These are phyloP conservation scores for Scomber scombrus DNA, from an alignment of 2,113 vertebrate species.

Conservation along the genomic window DNA sequence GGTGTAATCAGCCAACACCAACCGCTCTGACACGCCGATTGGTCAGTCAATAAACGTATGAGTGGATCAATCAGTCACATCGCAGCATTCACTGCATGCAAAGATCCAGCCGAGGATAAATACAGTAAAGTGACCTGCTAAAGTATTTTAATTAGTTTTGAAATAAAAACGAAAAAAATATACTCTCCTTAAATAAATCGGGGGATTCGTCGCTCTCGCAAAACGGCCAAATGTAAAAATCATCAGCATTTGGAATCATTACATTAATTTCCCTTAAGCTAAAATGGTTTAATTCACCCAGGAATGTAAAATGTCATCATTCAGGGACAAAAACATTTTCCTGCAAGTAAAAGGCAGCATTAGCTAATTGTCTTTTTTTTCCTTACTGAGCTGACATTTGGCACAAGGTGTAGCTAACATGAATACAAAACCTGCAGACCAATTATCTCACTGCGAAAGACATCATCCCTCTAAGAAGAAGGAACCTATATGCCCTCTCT, in stretches of 20 bases:
- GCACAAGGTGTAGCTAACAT: conserved; percentile 12
- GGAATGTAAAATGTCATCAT: conserved; percentile 26
- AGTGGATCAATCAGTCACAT: conserved; percentile 62
- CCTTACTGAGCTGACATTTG: conserved; percentile 36
- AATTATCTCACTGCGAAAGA: conserved; percentile 46
- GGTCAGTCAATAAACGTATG: conserved; percentile 64
- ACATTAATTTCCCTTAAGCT: conserved; percentile 40
- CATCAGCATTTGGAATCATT: conserved; percentile 8
- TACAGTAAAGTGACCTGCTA: conserved; percentile 4
- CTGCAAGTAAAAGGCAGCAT: conserved; percentile 42
- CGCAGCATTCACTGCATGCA: conserved; percentile 15
- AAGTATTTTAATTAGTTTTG: background rate
- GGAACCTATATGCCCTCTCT: background rate
- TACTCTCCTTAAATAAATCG: background rate
- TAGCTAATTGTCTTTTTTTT: conserved; percentile 58
- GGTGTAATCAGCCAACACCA: conserved; percentile 57
- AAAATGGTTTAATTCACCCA: conserved; percentile 17
- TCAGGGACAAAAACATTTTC: conserved; percentile 27
- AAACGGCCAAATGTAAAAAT: background rate
- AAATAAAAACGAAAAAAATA: no score
- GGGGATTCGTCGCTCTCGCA: background rate
- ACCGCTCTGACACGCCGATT: conserved; percentile 55
- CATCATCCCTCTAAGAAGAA: conserved; percentile 19
- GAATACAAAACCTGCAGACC: conserved; percentile 29
- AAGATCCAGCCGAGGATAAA: background rate